These are phyloP conservation scores for Unio delphinus DNA, from an alignment of 2,888 invertebrate species.

Conservation along the genomic window DNA sequence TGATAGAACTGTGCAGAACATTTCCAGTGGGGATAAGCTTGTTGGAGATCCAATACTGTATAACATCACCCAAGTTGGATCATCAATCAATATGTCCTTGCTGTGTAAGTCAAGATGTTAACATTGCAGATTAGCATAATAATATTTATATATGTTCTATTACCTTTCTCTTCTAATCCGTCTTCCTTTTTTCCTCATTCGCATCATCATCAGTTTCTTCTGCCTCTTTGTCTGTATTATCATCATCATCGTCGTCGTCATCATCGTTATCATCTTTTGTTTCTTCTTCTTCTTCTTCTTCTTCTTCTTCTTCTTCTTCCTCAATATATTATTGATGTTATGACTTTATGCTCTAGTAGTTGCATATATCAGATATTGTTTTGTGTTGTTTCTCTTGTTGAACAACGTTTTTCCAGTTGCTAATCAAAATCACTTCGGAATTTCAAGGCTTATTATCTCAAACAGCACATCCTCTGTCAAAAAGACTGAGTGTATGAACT, in stretches of 20 bases:
- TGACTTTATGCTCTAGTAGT: too few relatives aligned
- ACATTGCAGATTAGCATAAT: too few relatives aligned
- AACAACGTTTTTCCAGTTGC: too few relatives aligned
- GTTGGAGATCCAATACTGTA: constrained; percentile 8
- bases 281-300: not conserved
- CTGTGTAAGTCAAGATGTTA: constrained; percentile 10
- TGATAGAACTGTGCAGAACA: constrained; percentile 9
- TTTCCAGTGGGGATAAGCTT: constrained; percentile 14
- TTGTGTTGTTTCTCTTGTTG: too few relatives aligned
- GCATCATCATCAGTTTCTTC: not conserved
- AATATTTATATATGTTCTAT: too few relatives aligned
- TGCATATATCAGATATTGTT: too few relatives aligned
- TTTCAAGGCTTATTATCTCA: too few relatives aligned
- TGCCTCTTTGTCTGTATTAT: not conserved
- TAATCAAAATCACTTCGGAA: too few relatives aligned
- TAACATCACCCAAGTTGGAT: constrained; percentile 5
- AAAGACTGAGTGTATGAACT: too few relatives aligned
- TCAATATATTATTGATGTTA: too few relatives aligned
- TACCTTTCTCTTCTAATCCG: too few relatives aligned
- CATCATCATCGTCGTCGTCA: not conserved
- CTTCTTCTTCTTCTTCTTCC: constrained; percentile 5
- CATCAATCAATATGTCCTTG: constrained; percentile 17
- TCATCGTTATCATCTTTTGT: not conserved
- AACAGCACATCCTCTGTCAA: too few relatives aligned
- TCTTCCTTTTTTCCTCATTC: not conserved